Evolutionary conservation across 2,888 invertebrate genomes (phyloP).

Genomic region (Drosophila robusta): DNA sequence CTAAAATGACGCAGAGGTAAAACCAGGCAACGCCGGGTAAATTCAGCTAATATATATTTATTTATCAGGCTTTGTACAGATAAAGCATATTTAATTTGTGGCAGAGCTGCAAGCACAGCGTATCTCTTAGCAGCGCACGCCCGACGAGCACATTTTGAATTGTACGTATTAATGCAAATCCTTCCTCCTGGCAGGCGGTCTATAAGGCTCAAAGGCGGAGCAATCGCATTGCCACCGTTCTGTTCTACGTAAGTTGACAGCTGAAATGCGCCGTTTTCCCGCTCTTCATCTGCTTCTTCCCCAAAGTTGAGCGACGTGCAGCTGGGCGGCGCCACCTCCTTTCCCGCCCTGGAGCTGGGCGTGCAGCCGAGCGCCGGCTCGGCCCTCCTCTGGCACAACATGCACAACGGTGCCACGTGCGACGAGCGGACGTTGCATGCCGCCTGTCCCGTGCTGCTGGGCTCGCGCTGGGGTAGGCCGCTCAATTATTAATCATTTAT

Average conservation of each 20-base stretch:
- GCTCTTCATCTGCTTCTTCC: neutral
- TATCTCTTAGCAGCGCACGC: neutral
- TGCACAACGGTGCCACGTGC: constrained; percentile 21
- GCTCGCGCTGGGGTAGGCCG: constrained; percentile 44
- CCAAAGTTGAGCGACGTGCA: constrained; percentile 42
- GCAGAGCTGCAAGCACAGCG: no score
- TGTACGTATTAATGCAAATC: neutral
- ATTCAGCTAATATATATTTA: no score
- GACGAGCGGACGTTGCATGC: constrained; percentile 39
- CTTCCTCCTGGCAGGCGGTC: neutral
- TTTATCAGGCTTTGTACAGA: no score
- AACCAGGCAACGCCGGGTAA: no score
- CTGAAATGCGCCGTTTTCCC: neutral
- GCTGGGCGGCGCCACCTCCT: constrained; percentile 40
- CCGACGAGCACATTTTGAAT: neutral
- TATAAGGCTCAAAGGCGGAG: neutral
- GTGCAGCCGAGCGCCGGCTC: constrained; percentile 26
- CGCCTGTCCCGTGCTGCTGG: constrained; percentile 51
- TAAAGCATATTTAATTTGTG: no score
- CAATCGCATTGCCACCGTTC: constrained; percentile 43
- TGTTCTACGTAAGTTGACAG: constrained; percentile 46
- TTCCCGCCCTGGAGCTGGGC: constrained; percentile 36
- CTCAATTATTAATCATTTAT: neutral
- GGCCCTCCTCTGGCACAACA: constrained; percentile 45
- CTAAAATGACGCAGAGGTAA: no score